phyloP scores from a whole-genome alignment of 1,140 invertebrate species.

The Plutomurus gul region DNA sequence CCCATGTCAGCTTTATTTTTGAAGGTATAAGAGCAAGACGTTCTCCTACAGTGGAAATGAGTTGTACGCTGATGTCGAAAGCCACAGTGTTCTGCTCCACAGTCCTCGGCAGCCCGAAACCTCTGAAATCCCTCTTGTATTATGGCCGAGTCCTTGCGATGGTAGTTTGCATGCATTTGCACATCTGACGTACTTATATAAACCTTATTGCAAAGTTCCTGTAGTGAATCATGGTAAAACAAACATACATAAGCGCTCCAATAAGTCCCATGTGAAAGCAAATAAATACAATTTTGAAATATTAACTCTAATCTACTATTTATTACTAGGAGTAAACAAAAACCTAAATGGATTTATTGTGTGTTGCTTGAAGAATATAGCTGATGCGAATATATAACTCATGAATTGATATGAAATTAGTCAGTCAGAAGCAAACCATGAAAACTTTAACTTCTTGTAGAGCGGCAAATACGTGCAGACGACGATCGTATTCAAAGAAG shows the following conservation, averaged over 20 bases:
- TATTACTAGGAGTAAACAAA: conserved; percentile 10
- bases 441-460: too few species aligned
- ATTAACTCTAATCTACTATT: neutral
- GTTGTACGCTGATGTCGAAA: conserved; percentile 96
- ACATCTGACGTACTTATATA: conserved; percentile 99
- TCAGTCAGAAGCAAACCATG: too few species aligned
- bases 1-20: conserved; percentile 99
- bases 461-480: too few species aligned
- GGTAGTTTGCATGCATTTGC: conserved; percentile 99
- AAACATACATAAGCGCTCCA: neutral
- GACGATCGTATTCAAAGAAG: too few species aligned
- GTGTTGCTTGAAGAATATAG: neutral
- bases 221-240: conserved; percentile 37
- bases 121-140: conserved; percentile 95
- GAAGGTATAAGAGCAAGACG: conserved; percentile 91
- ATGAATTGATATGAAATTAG: conserved; percentile 22
- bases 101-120: conserved; percentile 86
- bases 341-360: neutral
- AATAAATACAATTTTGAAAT: conserved; percentile 16
- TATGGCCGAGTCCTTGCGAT: conserved; percentile 95
- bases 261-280: too few species aligned
- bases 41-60: conserved; percentile 93
- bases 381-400: conserved; percentile 25
- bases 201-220: conserved; percentile 92
- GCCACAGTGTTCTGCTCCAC: conserved; percentile 80